These are phyloP conservation scores for Adelphocoris suturalis DNA, from an alignment of 2,888 invertebrate species.

Conservation along the genomic window DNA sequence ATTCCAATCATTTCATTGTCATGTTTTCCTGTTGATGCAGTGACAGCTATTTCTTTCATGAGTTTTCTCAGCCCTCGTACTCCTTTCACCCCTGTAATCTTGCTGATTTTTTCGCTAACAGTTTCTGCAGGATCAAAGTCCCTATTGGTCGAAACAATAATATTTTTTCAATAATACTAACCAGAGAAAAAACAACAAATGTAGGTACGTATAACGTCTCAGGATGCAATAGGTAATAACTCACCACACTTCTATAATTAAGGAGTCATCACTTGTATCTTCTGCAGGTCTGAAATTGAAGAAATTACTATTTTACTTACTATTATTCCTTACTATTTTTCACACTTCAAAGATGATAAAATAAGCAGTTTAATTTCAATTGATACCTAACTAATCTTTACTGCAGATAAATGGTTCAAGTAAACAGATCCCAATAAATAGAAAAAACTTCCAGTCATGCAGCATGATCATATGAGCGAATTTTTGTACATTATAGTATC, in stretches of 20 bases:
- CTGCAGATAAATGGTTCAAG: no score
- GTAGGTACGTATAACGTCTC: no score
- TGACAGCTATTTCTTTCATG: constrained; percentile 94
- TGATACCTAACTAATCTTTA: no score
- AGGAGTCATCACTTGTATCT: constrained; percentile 85
- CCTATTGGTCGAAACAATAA: constrained; percentile 78
- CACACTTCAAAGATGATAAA: no score
- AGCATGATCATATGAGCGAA: no score
- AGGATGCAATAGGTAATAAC: constrained; percentile 76
- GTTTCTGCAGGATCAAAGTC: constrained; percentile 95
- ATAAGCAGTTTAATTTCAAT: no score
- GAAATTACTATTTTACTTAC: no score
- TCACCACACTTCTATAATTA: constrained; percentile 91
- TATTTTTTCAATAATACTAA: background rate
- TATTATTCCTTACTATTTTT: background rate
- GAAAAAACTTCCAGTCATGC: no score
- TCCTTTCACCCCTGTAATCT: constrained; percentile 91
- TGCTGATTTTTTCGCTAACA: constrained; percentile 91
- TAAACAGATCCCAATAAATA: no score
- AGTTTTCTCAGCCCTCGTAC: constrained; percentile 90
- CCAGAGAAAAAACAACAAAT: no score
- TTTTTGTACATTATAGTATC: no score
- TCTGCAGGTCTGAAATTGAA: constrained; percentile 84
- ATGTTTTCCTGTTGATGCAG: constrained; percentile 95
- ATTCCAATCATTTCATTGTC: constrained; percentile 97